Percentiles rank a stretch among this genome's conserved stretches.
Evolutionary conservation across 1,140 invertebrate species (phyloP).

Genomic region (Myzus persicae): DNA sequence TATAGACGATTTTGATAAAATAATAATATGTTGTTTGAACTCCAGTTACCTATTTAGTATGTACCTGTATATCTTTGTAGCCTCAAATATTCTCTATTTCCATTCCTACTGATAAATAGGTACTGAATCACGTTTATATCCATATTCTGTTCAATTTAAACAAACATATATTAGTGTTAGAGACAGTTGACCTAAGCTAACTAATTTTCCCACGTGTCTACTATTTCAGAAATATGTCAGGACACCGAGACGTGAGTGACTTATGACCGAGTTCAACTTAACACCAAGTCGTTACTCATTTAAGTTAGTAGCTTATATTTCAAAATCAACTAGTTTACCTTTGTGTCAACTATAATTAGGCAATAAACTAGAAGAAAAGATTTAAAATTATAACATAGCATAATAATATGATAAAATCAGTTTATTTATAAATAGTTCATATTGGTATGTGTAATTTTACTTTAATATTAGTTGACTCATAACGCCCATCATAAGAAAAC

Average conservation of each 20-base stretch:
- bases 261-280: neutral
- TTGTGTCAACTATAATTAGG: neutral
- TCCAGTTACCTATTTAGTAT: neutral
- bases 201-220: conserved; percentile 9
- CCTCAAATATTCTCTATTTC: neutral
- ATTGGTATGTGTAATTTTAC: too few species aligned
- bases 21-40: neutral
- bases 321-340: neutral
- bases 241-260: neutral
- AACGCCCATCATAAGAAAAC: too few species aligned
- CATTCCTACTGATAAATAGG: neutral
- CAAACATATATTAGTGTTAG: conserved; percentile 1
- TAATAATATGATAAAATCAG: too few species aligned
- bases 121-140: neutral
- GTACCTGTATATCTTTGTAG: neutral
- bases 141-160: neutral
- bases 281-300: neutral
- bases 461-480: too few species aligned
- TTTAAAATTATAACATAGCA: too few species aligned
- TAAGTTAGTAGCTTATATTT: neutral
- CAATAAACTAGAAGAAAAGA: neutral
- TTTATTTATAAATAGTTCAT: too few species aligned
- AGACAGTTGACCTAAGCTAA: neutral
- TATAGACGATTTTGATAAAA: neutral
- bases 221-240: conserved; percentile 1